Conservation (phyloP, 2,888 invertebrate species). For the Luperina testacea region DNA sequence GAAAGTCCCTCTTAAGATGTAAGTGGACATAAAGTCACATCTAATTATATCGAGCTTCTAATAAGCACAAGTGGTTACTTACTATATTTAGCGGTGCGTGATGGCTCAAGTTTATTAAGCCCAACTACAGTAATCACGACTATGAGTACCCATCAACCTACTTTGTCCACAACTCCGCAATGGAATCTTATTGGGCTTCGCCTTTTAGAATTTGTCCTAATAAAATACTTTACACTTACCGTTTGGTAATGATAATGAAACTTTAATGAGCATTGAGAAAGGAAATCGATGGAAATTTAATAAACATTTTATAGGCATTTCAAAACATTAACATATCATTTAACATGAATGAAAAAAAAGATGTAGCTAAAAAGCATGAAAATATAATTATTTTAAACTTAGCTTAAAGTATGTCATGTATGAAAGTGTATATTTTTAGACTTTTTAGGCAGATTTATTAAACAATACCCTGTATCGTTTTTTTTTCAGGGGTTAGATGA, state of each 20-base stretch:
- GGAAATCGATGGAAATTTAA: slow-evolving; percentile 11
- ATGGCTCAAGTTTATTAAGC: slow-evolving; percentile 75
- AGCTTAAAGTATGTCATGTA: not conserved
- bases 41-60: slow-evolving; percentile 77
- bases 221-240: slow-evolving; percentile 40
- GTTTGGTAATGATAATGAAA: slow-evolving; percentile 33
- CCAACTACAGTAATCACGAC: slow-evolving; percentile 56
- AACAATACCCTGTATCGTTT: slow-evolving; percentile 12
- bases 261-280: slow-evolving; percentile 30
- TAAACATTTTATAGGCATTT: not conserved
- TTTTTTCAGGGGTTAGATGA: slow-evolving; percentile 67
- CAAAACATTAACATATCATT: not conserved
- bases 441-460: slow-evolving; percentile 13
- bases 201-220: slow-evolving; percentile 37
- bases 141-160: slow-evolving; percentile 49
- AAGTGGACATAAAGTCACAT: slow-evolving; percentile 73
- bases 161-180: slow-evolving; percentile 31
- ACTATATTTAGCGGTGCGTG: slow-evolving; percentile 81
- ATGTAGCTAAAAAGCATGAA: not conserved
- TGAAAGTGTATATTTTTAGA: not conserved
- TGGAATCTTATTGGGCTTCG: slow-evolving; percentile 34
- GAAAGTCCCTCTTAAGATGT: slow-evolving; percentile 53
- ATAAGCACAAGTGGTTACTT: slow-evolving; percentile 75
- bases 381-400: not conserved
- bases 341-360: not conserved